Evolutionary conservation across 2,113 vertebrate species (phyloP), one percentile per base, ranked within the genome.

Genomic region (Natator depressus): DNA sequence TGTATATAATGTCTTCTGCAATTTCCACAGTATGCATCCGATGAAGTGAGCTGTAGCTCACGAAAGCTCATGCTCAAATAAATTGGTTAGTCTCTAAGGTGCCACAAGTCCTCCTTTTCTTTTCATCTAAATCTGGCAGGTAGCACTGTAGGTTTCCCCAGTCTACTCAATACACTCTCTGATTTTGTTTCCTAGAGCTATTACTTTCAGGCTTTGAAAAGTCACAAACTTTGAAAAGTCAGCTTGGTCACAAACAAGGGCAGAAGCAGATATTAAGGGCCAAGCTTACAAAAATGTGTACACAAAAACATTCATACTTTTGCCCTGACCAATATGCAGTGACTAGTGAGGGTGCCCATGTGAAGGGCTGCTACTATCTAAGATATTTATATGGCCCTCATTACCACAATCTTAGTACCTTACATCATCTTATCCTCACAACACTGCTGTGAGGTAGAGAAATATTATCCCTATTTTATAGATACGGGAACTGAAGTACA

Each of bases 331-430:
- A 38, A n/a, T 35, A 11, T 46, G 11, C 27, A 10, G 14, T 42
- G 8, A 57, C 29, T 31, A 69, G 27, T 31, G 31, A 82, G 25
- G 35, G 55, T 72, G 31, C 19, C 53, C 54, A 65, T 24, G 42
- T 11, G 27, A 65, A 89, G 65, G 27, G 9, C 4, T 7, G 29
- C 19, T 47, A 20, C 31, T 0, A 25, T 38, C 0, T 47, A 50
- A 84, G 25, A 54, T n/a, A 88, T 10, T 69, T 5, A 2, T 31
- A 69, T 54, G 25, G 31, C 5, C 29, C 7, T 57, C 7, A 1
- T 29, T 62, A 2, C 31, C 5, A 62, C 59, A n/a, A 16, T 20
- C 65, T 22, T 20, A 69, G 35, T 69, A 38, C 8, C 65, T 69
- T n/a, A 69, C 35, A 38, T 35, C 31, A 35, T 69, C 65, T 69